These are phyloP conservation scores for Phalacrocorax brasilianus DNA, from an alignment of 2,113 vertebrate genomes.

Conservation along the genomic window DNA sequence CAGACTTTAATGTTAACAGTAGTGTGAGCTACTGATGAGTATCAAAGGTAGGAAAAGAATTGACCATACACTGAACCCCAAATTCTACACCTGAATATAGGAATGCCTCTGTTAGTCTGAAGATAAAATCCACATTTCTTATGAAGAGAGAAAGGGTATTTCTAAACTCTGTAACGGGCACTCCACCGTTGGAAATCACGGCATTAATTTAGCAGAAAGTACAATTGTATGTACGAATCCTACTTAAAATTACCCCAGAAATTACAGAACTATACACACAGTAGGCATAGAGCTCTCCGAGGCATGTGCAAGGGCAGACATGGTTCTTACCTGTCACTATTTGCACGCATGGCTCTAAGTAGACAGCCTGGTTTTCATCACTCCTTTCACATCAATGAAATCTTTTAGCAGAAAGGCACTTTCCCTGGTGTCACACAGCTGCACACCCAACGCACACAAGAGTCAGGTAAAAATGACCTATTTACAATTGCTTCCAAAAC, in stretches of 20 bases:
- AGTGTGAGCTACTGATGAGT: not conserved
- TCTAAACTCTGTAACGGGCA: not conserved
- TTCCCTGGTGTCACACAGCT: not conserved
- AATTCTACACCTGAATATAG: not conserved
- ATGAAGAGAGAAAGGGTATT: not conserved
- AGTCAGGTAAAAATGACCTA: not conserved
- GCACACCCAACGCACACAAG: not conserved
- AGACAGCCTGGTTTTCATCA: not conserved
- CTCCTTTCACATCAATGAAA: not conserved
- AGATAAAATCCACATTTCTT: not conserved
- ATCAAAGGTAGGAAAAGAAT: not conserved
- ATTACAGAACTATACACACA: not conserved
- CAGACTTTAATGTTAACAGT: not conserved
- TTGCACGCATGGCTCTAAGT: not conserved
- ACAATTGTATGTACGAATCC: not conserved
- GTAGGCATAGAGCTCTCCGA: not conserved
- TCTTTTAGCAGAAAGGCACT: not conserved
- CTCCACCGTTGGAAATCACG: not conserved
- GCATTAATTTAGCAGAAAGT: not conserved
- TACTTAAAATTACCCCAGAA: not conserved
- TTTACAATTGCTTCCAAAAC: not conserved
- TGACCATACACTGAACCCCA: not conserved
- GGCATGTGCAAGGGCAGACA: rapidly evolving
- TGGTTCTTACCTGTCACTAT: not conserved
- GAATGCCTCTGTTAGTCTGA: not conserved